Conservation (phyloP, 2,888 invertebrate genomes). For the Halocaridina rubra region DNA sequence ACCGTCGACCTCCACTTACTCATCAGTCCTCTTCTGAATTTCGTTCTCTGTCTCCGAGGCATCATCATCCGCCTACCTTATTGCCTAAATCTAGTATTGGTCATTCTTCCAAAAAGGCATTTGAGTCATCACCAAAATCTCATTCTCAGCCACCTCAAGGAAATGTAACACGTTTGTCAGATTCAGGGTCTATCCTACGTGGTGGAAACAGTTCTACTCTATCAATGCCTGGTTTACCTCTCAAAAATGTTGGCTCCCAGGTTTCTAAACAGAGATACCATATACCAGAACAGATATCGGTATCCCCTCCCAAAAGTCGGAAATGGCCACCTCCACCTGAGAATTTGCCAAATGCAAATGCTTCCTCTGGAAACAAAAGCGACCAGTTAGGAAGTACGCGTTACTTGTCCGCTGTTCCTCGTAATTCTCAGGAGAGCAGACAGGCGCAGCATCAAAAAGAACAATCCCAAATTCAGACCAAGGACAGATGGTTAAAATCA, state of each 20-base stretch:
- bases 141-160: not conserved
- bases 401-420: not conserved
- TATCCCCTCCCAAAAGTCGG: not conserved
- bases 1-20: too few species aligned
- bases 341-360: not conserved
- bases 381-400: not conserved
- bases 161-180: not conserved
- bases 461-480: not conserved
- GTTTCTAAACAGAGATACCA: not conserved
- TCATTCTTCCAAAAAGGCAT: not conserved
- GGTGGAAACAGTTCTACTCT: too few species aligned
- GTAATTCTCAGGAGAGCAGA: not conserved
- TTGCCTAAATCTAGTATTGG: too few species aligned
- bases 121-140: not conserved
- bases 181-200: not conserved
- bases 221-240: not conserved
- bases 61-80: too few species aligned
- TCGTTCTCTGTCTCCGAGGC: too few species aligned
- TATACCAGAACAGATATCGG: not conserved
- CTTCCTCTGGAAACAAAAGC: not conserved
- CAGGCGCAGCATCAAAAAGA: not conserved
- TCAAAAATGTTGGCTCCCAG: not conserved
- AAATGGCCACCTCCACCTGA: not conserved
- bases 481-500: conserved; percentile 4
- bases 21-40: too few species aligned